Evolutionary conservation across 2,797 vertebrate species (phyloP).

Genomic region (Characodon lateralis): DNA sequence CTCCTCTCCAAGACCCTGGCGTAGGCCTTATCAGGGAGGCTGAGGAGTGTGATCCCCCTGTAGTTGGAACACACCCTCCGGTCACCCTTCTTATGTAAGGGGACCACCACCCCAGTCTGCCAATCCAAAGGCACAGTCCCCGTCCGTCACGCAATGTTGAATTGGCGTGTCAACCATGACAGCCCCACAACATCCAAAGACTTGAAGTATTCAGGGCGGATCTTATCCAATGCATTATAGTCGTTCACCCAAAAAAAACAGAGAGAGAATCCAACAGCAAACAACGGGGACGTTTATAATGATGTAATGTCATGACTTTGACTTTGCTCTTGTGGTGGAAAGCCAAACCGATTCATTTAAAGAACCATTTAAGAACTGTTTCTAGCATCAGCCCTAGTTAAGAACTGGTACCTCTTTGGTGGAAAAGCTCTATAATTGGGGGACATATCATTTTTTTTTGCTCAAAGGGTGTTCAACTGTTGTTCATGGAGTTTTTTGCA

Average conservation of each 20-base stretch:
- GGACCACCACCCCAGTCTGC: too few species aligned
- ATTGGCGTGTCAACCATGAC: too few species aligned
- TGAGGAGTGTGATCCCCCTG: too few species aligned
- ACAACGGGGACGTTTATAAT: background rate
- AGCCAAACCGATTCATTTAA: background rate
- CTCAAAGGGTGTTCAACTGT: constrained; percentile 33
- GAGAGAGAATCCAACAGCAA: background rate
- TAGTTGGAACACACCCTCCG: too few species aligned
- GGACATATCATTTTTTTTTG: constrained; percentile 22
- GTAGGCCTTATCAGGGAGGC: too few species aligned
- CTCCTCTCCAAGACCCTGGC: too few species aligned
- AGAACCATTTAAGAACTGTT: background rate
- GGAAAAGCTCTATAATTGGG: constrained; percentile 43
- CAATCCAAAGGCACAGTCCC: too few species aligned
- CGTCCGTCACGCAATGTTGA: too few species aligned
- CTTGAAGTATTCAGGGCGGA: too few species aligned
- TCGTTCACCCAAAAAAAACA: too few species aligned
- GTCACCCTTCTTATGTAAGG: too few species aligned
- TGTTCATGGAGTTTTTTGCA: constrained; percentile 50
- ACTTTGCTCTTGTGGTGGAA: background rate
- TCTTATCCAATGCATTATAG: background rate
- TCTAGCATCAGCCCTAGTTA: background rate
- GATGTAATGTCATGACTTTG: background rate
- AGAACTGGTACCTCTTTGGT: background rate
- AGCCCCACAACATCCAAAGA: too few species aligned